A percentile compares a stretch with the other conserved stretches of the same genome.
Evolutionary conservation across 2,797 vertebrate genomes (phyloP).

Genomic region (Schizothorax lantsangensis): DNA sequence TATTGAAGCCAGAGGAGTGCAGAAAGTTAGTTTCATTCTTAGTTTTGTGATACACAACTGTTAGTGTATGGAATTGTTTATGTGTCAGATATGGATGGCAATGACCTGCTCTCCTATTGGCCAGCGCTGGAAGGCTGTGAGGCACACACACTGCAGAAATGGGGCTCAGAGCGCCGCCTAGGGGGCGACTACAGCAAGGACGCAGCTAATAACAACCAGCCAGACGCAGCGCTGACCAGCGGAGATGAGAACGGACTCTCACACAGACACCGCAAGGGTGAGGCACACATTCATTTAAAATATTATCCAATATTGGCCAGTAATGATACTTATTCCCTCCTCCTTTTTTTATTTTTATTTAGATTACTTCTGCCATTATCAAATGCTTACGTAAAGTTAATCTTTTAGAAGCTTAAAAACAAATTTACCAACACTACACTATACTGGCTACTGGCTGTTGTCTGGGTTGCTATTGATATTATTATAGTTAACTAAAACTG

Average conservation of each 20-base stretch:
- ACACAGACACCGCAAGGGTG: conserved; percentile 94
- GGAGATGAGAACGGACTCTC: conserved; percentile 94
- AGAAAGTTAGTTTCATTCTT: not conserved
- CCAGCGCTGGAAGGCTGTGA: conserved; percentile 92
- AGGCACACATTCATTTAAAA: conserved; percentile 55
- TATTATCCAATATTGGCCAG: not conserved
- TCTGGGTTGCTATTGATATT: not conserved
- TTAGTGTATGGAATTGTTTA: conserved; percentile 58
- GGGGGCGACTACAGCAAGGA: conserved; percentile 93
- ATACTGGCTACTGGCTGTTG: not conserved
- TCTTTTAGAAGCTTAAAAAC: not conserved
- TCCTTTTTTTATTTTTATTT: not conserved
- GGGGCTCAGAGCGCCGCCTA: conserved; percentile 95
- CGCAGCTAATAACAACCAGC: conserved; percentile 93
- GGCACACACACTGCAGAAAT: conserved; percentile 92
- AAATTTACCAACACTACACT: not conserved
- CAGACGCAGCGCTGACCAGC: conserved; percentile 91
- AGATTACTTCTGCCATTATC: not conserved
- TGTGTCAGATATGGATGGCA: conserved; percentile 91
- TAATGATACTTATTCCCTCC: not conserved
- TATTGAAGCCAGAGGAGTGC: not conserved
- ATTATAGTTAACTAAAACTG: not conserved
- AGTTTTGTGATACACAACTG: conserved; percentile 44
- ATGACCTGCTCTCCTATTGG: conserved; percentile 97
- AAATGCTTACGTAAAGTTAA: not conserved